phyloP scores from a whole-genome alignment of 2,113 vertebrate species.

The Monarcha castaneiventris region DNA sequence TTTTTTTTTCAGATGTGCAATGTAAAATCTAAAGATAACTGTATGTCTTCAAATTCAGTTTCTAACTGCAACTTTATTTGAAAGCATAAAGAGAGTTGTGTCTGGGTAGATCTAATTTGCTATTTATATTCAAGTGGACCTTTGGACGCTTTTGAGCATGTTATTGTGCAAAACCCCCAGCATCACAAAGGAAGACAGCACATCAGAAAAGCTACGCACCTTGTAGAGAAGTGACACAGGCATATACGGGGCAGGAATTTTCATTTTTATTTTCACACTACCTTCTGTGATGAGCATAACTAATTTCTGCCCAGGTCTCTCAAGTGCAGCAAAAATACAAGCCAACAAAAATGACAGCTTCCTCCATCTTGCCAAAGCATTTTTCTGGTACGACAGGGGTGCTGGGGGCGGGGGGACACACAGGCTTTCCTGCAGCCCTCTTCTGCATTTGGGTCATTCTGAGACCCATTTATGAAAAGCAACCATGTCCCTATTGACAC shows the following conservation, averaged over 20 bases:
- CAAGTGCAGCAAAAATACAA: neutral
- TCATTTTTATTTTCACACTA: neutral
- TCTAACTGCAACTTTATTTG: neutral
- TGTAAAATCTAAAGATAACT: neutral
- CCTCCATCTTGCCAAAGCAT: neutral
- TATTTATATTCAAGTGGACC: neutral
- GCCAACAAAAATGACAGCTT: neutral
- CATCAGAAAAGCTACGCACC: fast-evolving
- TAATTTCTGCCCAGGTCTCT: neutral
- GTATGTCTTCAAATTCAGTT: neutral
- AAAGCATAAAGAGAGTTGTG: neutral
- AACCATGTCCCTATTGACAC: fast-evolving
- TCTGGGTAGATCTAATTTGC: neutral
- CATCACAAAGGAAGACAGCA: neutral
- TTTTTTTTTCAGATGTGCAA: neutral
- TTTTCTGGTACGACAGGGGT: neutral
- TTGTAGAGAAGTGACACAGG: neutral
- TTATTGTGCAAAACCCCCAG: neutral
- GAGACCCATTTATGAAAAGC: neutral
- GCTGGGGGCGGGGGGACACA: fast-evolving
- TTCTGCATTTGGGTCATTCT: neutral
- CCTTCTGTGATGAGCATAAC: neutral
- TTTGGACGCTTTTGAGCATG: neutral
- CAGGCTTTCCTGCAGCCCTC: neutral
- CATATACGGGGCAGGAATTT: neutral